Evolutionary conservation across 1,140 invertebrate genomes (phyloP).

Genomic region (Matsumurasca onukii): DNA sequence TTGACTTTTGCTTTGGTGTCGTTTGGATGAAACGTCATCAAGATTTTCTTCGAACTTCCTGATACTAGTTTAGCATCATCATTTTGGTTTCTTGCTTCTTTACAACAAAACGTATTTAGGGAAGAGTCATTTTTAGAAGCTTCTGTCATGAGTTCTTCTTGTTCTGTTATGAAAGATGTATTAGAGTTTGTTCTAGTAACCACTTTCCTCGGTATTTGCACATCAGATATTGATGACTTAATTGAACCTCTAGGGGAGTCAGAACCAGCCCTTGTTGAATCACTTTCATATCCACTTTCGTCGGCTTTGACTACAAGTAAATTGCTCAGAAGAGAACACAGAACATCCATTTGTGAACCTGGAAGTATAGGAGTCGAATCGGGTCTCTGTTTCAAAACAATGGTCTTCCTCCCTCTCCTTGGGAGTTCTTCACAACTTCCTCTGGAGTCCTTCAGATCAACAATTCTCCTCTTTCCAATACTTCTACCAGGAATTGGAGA

Average conservation of each 20-base stretch:
- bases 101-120: conserved; percentile 5
- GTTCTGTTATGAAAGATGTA: conserved; percentile 29
- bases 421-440: conserved; percentile 30
- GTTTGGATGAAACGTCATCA: conserved; percentile 26
- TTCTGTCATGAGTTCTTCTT: not conserved
- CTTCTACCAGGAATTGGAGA: conserved; percentile 17
- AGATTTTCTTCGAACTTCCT: not conserved
- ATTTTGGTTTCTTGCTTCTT: conserved; percentile 23
- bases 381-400: conserved; percentile 27
- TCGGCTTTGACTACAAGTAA: conserved; percentile 54
- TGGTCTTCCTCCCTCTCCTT: conserved; percentile 23
- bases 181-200: conserved; percentile 32
- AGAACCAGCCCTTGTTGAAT: conserved; percentile 58
- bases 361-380: conserved; percentile 32
- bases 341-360: conserved; percentile 23
- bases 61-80: conserved; percentile 26
- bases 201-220: conserved; percentile 29
- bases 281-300: conserved; percentile 66
- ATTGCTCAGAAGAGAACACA: conserved; percentile 46
- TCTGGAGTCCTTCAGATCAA: conserved; percentile 24
- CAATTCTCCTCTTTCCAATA: conserved; percentile 19
- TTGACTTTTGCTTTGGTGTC: not conserved
- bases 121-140: not conserved
- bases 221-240: conserved; percentile 43
- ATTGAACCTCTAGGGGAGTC: conserved; percentile 51